phyloP scores from a whole-genome alignment of 2,888 invertebrate species.

The Eupithecia tripunctaria region DNA sequence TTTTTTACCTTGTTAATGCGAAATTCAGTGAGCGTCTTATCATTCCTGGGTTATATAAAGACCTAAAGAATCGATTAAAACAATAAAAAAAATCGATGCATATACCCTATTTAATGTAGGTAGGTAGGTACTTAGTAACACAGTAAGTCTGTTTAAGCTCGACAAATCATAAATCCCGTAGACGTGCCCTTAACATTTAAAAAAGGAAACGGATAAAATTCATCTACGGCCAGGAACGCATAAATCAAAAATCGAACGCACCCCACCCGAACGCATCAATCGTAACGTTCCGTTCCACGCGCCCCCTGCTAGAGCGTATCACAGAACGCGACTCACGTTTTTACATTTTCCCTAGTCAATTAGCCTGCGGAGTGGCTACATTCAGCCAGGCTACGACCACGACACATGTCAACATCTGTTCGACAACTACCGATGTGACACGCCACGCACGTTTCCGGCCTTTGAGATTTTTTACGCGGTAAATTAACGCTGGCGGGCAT shows the following conservation, averaged over 20 bases:
- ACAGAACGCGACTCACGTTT: conserved; percentile 62
- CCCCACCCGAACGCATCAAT: conserved; percentile 55
- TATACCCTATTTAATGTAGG: too few relatives aligned
- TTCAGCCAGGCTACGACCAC: conserved; percentile 51
- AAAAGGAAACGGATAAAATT: conserved; percentile 36
- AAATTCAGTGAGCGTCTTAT: too few relatives aligned
- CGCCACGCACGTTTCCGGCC: conserved; percentile 73
- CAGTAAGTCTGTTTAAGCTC: too few relatives aligned
- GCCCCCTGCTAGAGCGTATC: conserved; percentile 46
- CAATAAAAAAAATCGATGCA: too few relatives aligned
- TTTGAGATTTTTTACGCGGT: conserved; percentile 67
- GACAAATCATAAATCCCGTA: conserved; percentile 19
- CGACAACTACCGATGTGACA: conserved; percentile 73
- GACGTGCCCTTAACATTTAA: conserved; percentile 27
- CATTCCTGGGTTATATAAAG: too few relatives aligned
- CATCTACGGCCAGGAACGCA: conserved; percentile 44
- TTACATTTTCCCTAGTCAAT: conserved; percentile 74
- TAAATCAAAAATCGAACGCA: conserved; percentile 57
- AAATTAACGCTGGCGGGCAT: conserved; percentile 70
- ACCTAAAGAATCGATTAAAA: too few relatives aligned
- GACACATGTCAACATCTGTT: conserved; percentile 83
- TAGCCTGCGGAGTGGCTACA: conserved; percentile 65
- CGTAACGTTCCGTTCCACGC: conserved; percentile 54
- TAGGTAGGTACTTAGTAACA: too few relatives aligned
- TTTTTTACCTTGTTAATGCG: too few relatives aligned